Percentiles rank a stretch among this genome's conserved stretches.
Evolutionary conservation across 2,113 vertebrate species (phyloP).

Genomic region (Stigmatopora argus): DNA sequence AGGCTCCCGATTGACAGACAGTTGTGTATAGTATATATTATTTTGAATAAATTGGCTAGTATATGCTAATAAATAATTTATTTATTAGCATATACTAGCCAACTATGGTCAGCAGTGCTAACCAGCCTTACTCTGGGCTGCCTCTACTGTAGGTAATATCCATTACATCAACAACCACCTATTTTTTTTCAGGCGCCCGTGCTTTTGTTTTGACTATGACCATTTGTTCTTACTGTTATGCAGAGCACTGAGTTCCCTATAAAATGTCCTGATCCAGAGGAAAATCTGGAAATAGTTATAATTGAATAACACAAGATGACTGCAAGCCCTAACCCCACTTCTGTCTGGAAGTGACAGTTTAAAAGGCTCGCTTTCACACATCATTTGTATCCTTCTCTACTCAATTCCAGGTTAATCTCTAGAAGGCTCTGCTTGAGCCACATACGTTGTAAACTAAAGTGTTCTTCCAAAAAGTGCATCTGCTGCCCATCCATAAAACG

Average conservation of each 20-base stretch:
- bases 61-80: no score
- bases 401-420: not conserved
- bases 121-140: no score
- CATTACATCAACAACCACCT: not conserved
- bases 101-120: no score
- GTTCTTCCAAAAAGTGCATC: not conserved
- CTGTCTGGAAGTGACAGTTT: not conserved
- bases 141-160: not conserved
- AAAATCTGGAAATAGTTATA: constrained; percentile 1
- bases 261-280: not conserved
- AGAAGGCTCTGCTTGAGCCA: not conserved
- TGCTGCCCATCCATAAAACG: not conserved
- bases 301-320: not conserved
- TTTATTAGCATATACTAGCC: no score
- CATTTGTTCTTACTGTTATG: not conserved
- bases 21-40: not conserved
- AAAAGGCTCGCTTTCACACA: not conserved
- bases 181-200: not conserved
- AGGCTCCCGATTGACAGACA: constrained; percentile 3
- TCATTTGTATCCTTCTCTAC: not conserved
- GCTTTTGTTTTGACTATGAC: not conserved
- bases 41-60: no score
- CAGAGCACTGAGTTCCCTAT: not conserved
- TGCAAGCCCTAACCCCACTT: not conserved
- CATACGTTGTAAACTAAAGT: not conserved